Base-by-base conservation (phyloP, 2,797 vertebrate species). In the Hemibagrus guttatus region DNA sequence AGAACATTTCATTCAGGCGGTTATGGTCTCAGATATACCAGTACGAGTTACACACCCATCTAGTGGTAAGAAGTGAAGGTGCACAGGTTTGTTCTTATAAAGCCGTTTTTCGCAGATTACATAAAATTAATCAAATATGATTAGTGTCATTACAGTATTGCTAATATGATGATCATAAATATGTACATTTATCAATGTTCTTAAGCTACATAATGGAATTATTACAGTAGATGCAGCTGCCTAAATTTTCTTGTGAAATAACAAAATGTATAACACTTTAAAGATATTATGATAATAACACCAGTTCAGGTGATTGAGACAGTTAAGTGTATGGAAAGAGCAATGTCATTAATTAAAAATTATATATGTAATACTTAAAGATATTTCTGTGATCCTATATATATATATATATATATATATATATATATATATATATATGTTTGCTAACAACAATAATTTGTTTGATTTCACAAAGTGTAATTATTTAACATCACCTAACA, bases 1-100 rank as follows among this genome's bases (percentile, higher is more conserved):
- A 81, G 79, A 3, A 16, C 0, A 17, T 81, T 63, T 63, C 79
- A 28, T 63, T 61, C 78, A 58, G 11, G 17, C 78, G 23, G 28
- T 68, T 85, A 31, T 35, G 19, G 66, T 61, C 14, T 71, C 83
- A 14, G 71, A 85, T 72, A 58, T 3, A 23, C 63, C 80, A 28
- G 54, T 46, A 78, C 9, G 69, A 88, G 89, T 91, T 83, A 87
- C 90, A 88, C 93, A 93, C 94, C 95, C 95, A 94, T 95, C 95
- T 96, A 91, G 94, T 96, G 95, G 95, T 88, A 90, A 89, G 89
- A 89, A 31, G 6, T 4, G 23, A 81, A 63, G 31, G 26, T 79
- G 76, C 76, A 59, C 56, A 13, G 56, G 17, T 35, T 59, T 58
- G 49, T 21, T 75, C 42, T 11, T 16, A 12, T 16, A 16, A 74